Evolutionary conservation across 2,888 invertebrate species (phyloP).

Genomic region (Ochlodes sylvanus): DNA sequence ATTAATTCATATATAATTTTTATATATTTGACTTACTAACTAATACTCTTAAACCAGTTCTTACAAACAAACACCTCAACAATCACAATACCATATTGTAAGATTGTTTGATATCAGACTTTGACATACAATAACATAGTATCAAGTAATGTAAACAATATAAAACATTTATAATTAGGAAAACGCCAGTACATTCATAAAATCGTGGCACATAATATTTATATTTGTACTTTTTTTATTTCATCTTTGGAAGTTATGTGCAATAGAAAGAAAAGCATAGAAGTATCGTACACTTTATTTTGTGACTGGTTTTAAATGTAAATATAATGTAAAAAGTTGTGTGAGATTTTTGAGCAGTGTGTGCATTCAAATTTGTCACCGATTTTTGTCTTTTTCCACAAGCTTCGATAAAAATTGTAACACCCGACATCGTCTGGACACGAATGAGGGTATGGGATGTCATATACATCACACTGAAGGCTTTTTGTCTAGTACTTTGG

Average conservation of each 20-base stretch:
- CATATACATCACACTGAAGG: too few species aligned
- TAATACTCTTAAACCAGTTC: not conserved
- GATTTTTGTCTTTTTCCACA: too few species aligned
- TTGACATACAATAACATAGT: conserved; percentile 21
- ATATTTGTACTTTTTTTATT: conserved; percentile 45
- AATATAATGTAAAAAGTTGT: too few species aligned
- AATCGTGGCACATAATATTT: conserved; percentile 44
- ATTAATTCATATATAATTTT: conserved; percentile 3
- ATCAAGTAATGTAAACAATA: conserved; percentile 26
- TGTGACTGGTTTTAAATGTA: not conserved
- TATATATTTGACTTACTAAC: conserved; percentile 15
- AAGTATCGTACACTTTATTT: not conserved
- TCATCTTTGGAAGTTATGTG: conserved; percentile 32
- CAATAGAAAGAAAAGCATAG: conserved; percentile 22
- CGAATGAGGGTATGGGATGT: too few species aligned
- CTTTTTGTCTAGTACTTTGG: too few species aligned
- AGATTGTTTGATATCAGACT: conserved; percentile 15
- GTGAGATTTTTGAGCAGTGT: too few species aligned
- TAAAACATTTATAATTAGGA: conserved; percentile 63
- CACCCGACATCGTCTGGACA: too few species aligned
- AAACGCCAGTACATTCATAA: conserved; percentile 24
- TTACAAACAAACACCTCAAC: conserved; percentile 1
- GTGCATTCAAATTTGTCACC: too few species aligned
- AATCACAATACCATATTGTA: not conserved
- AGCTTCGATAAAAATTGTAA: too few species aligned